Conservation (phyloP, 2,113 vertebrate species). For the Myotis lucifugus region DNA sequence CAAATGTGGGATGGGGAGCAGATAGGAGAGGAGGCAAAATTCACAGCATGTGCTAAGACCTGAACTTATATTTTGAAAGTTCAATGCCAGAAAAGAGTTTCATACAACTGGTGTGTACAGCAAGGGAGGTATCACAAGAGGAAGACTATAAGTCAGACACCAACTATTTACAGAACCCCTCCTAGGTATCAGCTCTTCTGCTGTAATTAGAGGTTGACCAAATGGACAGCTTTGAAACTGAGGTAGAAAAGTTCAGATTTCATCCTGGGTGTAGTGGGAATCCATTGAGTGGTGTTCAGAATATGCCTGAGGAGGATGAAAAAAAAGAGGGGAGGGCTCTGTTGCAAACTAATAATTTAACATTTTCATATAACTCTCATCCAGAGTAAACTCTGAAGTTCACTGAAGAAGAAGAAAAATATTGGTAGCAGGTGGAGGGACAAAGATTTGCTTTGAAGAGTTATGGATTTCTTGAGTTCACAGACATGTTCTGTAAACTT, state of each 20-base stretch:
- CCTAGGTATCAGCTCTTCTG: background rate
- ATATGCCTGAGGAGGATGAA: background rate
- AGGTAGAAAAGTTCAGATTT: background rate
- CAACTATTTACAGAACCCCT: background rate
- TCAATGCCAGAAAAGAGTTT: background rate
- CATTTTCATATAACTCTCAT: background rate
- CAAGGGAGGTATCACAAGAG: background rate
- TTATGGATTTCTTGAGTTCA: background rate
- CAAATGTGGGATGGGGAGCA: rapidly evolving
- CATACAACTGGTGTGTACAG: background rate
- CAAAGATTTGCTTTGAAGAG: background rate
- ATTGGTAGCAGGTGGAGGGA: background rate
- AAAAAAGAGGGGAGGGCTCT: rapidly evolving
- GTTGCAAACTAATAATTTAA: background rate
- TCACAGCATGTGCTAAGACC: background rate
- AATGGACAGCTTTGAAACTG: background rate
- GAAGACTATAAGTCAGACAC: background rate
- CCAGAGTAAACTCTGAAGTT: background rate
- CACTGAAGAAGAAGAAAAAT: background rate
- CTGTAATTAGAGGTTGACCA: background rate
- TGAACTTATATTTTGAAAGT: background rate
- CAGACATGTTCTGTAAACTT: background rate
- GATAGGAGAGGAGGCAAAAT: rapidly evolving
- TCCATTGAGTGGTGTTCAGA: background rate
- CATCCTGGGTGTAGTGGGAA: background rate